phyloP scores from a whole-genome alignment of 2,888 invertebrate genomes.

The Agriopis leucophaearia region DNA sequence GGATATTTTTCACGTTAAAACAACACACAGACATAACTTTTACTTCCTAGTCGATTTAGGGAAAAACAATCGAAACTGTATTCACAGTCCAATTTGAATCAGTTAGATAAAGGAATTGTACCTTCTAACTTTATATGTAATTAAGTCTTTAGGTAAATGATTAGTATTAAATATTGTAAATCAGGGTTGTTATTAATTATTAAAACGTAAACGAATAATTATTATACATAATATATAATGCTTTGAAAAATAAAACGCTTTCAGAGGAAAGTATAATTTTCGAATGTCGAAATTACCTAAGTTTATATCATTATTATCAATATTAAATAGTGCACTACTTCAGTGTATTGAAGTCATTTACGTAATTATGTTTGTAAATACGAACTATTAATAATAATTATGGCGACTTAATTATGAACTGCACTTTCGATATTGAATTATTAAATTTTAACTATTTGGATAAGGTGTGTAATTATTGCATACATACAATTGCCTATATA shows the following conservation, averaged over 20 bases:
- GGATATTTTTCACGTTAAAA: background rate
- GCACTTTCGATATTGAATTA: too few species aligned
- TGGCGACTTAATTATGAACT: background rate
- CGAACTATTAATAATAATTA: background rate
- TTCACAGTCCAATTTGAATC: background rate
- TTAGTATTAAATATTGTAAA: slow-evolving; percentile 10
- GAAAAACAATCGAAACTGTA: background rate
- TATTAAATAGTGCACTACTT: too few species aligned
- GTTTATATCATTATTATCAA: background rate
- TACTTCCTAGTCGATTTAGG: background rate
- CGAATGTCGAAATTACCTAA: background rate
- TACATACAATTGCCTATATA: too few species aligned
- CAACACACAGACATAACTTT: background rate
- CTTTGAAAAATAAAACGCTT: slow-evolving; percentile 11
- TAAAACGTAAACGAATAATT: slow-evolving; percentile 4
- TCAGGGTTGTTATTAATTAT: slow-evolving; percentile 22
- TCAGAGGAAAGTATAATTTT: background rate
- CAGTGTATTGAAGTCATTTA: too few species aligned
- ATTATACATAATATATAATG: slow-evolving; percentile 2
- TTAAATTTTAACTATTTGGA: too few species aligned
- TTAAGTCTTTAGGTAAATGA: background rate
- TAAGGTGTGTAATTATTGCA: too few species aligned
- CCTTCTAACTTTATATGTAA: too few species aligned
- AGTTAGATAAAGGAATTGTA: background rate
- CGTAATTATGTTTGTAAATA: too few species aligned